A percentile compares a stretch with the other conserved stretches of the same genome.
These are phyloP conservation scores for Sebastes minor DNA, from an alignment of 2,797 vertebrate species.

Conservation along the genomic window DNA sequence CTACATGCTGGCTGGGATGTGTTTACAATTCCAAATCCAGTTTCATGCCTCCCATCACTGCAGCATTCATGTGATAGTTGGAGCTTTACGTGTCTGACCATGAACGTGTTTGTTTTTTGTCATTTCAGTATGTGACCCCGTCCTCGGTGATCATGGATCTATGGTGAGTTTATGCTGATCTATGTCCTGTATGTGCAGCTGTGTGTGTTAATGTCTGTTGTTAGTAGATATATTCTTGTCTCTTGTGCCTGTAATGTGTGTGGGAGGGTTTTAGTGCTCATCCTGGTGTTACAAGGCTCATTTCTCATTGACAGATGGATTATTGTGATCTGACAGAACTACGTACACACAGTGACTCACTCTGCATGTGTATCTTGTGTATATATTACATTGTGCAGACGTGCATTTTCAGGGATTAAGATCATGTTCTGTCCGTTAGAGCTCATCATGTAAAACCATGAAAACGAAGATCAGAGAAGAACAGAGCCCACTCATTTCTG, in stretches of 20 bases:
- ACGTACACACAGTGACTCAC: constrained; percentile 36
- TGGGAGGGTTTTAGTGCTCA: constrained; percentile 27
- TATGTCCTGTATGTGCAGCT: neutral
- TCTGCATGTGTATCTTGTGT: neutral
- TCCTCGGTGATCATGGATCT: constrained; percentile 96
- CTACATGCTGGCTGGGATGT: neutral
- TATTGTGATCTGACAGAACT: constrained; percentile 38
- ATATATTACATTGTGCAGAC: constrained; percentile 7
- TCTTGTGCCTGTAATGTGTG: neutral
- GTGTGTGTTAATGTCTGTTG: neutral
- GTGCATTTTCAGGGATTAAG: neutral
- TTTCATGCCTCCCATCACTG: constrained; percentile 18
- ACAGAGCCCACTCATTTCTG: neutral
- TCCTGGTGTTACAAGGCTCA: constrained; percentile 22
- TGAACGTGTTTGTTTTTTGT: constrained; percentile 38
- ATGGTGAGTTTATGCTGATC: constrained; percentile 85
- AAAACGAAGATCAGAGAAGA: constrained; percentile 20
- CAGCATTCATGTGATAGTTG: constrained; percentile 6
- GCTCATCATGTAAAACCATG: neutral
- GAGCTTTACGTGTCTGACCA: neutral
- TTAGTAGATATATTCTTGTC: neutral
- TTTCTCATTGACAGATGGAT: constrained; percentile 51
- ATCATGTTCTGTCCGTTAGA: constrained; percentile 2
- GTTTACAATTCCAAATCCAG: constrained; percentile 21
- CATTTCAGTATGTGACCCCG: constrained; percentile 94